Conservation (phyloP, 1,140 invertebrate species). For the Telenomus remus region DNA sequence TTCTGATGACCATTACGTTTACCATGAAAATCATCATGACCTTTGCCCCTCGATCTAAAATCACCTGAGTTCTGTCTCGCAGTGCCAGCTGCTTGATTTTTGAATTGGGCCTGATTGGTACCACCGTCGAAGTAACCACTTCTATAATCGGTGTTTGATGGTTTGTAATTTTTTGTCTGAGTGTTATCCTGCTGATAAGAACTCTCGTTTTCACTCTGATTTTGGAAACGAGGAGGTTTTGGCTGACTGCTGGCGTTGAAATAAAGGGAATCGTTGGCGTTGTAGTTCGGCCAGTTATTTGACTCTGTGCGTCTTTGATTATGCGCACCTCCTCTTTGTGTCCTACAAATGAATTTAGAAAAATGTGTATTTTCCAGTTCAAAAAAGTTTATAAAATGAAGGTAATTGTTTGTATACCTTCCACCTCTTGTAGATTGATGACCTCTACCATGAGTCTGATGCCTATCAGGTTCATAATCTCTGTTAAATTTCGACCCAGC, state of each 20-base stretch:
- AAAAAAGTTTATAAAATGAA: too few species aligned
- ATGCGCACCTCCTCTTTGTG: constrained; percentile 60
- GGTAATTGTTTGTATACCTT: constrained; percentile 57
- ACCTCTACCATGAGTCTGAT: constrained; percentile 59
- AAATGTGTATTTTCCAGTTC: too few species aligned
- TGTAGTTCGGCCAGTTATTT: constrained; percentile 61
- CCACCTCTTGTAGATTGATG: constrained; percentile 60
- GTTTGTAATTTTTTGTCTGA: constrained; percentile 49
- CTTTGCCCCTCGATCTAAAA: constrained; percentile 53
- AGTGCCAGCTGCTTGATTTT: constrained; percentile 50
- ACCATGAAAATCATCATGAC: constrained; percentile 58
- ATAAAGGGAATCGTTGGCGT: constrained; percentile 31
- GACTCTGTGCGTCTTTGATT: constrained; percentile 66
- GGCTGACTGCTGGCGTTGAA: constrained; percentile 54
- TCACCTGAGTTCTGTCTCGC: constrained; percentile 54
- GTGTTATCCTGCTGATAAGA: constrained; percentile 58
- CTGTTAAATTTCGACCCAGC: constrained; percentile 53
- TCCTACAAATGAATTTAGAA: constrained; percentile 41
- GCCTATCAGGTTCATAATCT: constrained; percentile 62
- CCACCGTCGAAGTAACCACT: constrained; percentile 45
- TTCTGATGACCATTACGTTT: constrained; percentile 59
- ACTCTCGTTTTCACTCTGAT: constrained; percentile 59
- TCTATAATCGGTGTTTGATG: constrained; percentile 52
- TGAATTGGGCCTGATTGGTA: constrained; percentile 43
- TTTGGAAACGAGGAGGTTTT: constrained; percentile 72